Evolutionary conservation across 2,888 invertebrate species (phyloP).

Genomic region (Lepidocyrtinus sp.): DNA sequence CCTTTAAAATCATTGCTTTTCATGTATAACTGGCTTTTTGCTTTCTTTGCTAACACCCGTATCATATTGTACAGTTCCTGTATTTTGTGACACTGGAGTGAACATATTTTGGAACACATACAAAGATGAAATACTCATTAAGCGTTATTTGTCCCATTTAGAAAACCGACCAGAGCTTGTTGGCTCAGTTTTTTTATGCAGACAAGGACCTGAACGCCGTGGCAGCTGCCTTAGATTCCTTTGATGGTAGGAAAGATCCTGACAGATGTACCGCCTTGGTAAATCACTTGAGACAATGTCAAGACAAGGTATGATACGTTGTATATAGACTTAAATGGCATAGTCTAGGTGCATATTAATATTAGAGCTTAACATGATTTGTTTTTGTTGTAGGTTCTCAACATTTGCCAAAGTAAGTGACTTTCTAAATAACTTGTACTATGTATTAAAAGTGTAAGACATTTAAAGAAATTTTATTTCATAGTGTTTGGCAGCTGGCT

Average conservation of each 20-base stretch:
- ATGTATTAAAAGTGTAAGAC: not conserved
- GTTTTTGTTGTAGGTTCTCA: slow-evolving; percentile 80
- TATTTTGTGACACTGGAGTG: too few species aligned
- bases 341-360: too few species aligned
- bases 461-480: slow-evolving; percentile 71
- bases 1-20: too few species aligned
- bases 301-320: slow-evolving; percentile 79
- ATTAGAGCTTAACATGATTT: too few species aligned
- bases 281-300: slow-evolving; percentile 93
- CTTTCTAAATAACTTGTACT: not conserved
- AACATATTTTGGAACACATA: too few species aligned
- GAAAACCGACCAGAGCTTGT: slow-evolving; percentile 92
- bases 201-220: slow-evolving; percentile 97
- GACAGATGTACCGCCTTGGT: slow-evolving; percentile 96
- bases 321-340: too few species aligned
- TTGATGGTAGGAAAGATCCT: slow-evolving; percentile 99
- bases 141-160: slow-evolving; percentile 76
- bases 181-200: slow-evolving; percentile 98
- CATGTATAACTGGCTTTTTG: too few species aligned
- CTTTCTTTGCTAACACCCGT: too few species aligned
- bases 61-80: too few species aligned
- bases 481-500: slow-evolving; percentile 96
- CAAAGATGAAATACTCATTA: too few species aligned
- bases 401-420: slow-evolving; percentile 83
- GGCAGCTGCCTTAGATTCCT: slow-evolving; percentile 97